Evolutionary conservation across 1,140 invertebrate genomes (phyloP), one percentile per base, ranked within the genome.

Genomic region (Pomacea maculata): DNA sequence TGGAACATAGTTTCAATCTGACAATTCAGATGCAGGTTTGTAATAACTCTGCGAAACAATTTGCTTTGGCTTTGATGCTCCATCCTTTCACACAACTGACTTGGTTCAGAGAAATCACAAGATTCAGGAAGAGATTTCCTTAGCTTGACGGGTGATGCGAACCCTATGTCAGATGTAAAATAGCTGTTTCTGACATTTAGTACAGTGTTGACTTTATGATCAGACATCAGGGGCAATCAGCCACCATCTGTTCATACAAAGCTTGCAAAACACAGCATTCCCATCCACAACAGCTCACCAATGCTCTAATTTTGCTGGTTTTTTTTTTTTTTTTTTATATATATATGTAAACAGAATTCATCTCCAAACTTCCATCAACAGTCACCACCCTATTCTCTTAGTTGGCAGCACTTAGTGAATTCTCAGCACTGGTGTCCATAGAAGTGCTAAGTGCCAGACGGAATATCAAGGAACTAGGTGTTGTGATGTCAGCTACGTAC

Each of bases 401-500:
- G 75, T 74, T 73, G 61, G 72, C 78, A 52, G 57, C 70, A 34
- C 14, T 73, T 54, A 45, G 29, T 8, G 63, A 25, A 17, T 64
- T 74, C n/a, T 74, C 78, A n/a, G 78, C 10, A 17, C 71, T 76
- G 65, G 64, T 85, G 29, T 90, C 89, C 89, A 90, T 90, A n/a
- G 83, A 84, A 25, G 87, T 86, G 19, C 86, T 85, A 29, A 92
- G 79, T 61, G 90, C 86, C 29, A 94, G 86, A 83, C 88, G 92
- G 85, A 94, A 93, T 61, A 92, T 90, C 19, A 97, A 89, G 17
- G 97, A 94, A 86, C 94, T 95, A 0, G 97, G 97, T 10, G 95
- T 95, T 8, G 97, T 99, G 6, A 94, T 89, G 93, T 99, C 97
- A 19, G 97, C 96, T 9, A 99, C 96, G 73, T 96, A 94, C 52